Evolutionary conservation across 2,797 vertebrate species (phyloP), one percentile per base, ranked within the genome.

Genomic region (Pelodytes ibericus): DNA sequence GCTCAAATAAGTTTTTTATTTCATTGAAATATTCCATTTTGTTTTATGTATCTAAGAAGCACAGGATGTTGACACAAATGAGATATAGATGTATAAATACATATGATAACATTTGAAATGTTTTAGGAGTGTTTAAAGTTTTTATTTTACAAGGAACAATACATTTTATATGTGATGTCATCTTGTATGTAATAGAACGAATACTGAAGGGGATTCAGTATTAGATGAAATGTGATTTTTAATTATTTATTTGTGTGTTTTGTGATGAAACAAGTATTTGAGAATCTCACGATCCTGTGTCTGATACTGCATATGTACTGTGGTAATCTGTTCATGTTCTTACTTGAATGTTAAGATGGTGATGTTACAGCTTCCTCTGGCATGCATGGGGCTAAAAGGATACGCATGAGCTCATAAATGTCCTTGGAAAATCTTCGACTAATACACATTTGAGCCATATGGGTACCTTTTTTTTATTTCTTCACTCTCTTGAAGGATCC

Each of bases 341-440:
- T 66, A 66, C 31, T 58, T 29, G 26, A 65, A 74, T 74, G 62
- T 65, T 63, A 36, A 63, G 30, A 22, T 65, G 31, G 59, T 53
- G 11, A 72, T 26, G 22, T 73, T 73, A 10, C 22, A 53, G 44
- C 63, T 24, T 53, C 27, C 30, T 61, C 33, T 60, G 73, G 65
- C 73, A 69, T 75, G 74, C 44, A 69, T 76, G 66, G 16, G 65
- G 66, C 49, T 53, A 29, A 51, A 53, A 31, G 47, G 25, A 56
- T 39, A 70, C 27, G 66, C 73, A 69, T 69, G 73, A 68, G 57
- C 64, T 69, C 31, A 36, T 62, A 53, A 31, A 4, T 68, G 30
- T 68, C 30, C 1, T 61, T 49, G 56, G 61, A 36, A 57, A 66
- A 13, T 31, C 25, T 60, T 53, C 11, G 3, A 56, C 18, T 31